Evolutionary conservation across 1,140 invertebrate species (phyloP).

Genomic region (Diorhabda sublineata): DNA sequence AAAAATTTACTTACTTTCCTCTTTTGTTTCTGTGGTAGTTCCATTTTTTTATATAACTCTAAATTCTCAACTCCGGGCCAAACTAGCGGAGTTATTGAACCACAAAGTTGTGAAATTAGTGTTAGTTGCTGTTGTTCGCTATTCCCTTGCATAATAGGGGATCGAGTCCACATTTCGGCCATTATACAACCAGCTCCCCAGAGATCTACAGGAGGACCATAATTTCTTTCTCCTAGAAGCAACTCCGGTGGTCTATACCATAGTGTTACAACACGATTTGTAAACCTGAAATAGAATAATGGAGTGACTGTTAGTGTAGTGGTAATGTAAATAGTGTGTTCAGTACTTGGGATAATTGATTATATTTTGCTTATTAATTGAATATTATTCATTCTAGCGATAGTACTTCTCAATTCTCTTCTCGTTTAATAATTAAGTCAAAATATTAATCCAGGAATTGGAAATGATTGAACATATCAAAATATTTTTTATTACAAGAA

Average conservation of each 20-base stretch:
- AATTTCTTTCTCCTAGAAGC: slow-evolving; percentile 86
- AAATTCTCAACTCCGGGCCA: slow-evolving; percentile 95
- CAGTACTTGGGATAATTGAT: too few relatives aligned
- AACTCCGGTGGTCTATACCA: slow-evolving; percentile 97
- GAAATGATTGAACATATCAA: too few relatives aligned
- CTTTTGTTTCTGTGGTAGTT: slow-evolving; percentile 87
- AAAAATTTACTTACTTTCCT: slow-evolving; percentile 60
- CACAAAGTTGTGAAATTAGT: slow-evolving; percentile 93
- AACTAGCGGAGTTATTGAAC: slow-evolving; percentile 87
- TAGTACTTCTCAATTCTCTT: too few relatives aligned
- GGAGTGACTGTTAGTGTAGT: too few relatives aligned
- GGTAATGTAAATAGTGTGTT: too few relatives aligned
- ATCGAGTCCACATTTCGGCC: slow-evolving; percentile 99
- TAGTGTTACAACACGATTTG: slow-evolving; percentile 95
- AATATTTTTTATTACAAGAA: too few relatives aligned
- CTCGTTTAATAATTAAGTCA: too few relatives aligned
- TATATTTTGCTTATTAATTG: too few relatives aligned
- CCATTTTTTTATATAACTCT: slow-evolving; percentile 88
- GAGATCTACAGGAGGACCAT: slow-evolving; percentile 94
- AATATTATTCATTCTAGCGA: too few relatives aligned
- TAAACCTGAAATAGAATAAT: slow-evolving; percentile 60
- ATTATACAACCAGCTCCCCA: slow-evolving; percentile 99
- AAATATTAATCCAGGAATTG: too few relatives aligned
- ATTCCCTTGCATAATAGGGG: slow-evolving; percentile 84
- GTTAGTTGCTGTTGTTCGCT: slow-evolving; percentile 95